Evolutionary conservation across 1,140 invertebrate genomes (phyloP).

Genomic region (Aphidius ervi): DNA sequence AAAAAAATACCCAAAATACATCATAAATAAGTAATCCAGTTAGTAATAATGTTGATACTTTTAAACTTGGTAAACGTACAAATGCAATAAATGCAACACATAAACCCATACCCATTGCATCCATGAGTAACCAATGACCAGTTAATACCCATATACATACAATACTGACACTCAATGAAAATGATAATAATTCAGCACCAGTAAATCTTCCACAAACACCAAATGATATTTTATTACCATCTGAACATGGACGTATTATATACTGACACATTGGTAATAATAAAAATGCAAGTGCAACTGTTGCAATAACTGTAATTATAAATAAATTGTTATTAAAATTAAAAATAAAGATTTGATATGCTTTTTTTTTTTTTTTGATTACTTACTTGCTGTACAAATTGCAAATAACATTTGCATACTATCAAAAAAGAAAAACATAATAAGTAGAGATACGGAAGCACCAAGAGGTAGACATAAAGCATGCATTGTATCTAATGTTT

Average conservation of each 20-base stretch:
- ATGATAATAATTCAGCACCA: constrained; percentile 88
- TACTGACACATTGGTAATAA: constrained; percentile 96
- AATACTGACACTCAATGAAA: constrained; percentile 86
- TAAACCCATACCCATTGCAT: constrained; percentile 95
- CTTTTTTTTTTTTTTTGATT: constrained; percentile 6
- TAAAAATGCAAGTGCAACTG: constrained; percentile 91
- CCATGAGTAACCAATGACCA: constrained; percentile 97
- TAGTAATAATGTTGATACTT: constrained; percentile 91
- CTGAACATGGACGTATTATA: constrained; percentile 82
- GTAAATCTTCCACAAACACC: constrained; percentile 87
- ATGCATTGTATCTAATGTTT: constrained; percentile 94
- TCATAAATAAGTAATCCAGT: constrained; percentile 94
- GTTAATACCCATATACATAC: constrained; percentile 96
- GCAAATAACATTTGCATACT: constrained; percentile 97
- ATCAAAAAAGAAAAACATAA: constrained; percentile 99
- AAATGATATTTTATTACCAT: constrained; percentile 86
- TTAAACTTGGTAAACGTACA: constrained; percentile 90
- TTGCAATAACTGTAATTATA: constrained; percentile 80
- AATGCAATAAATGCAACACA: constrained; percentile 97
- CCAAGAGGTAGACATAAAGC: constrained; percentile 93
- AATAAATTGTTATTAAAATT: constrained; percentile 32
- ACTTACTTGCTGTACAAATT: constrained; percentile 93
- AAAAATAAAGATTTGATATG: neutral
- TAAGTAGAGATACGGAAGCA: constrained; percentile 89
- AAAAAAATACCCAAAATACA: constrained; percentile 99